Evolutionary conservation across 1,140 invertebrate genomes (phyloP), one percentile per base, ranked within the genome.

Genomic region (Zaprionus taronus): DNA sequence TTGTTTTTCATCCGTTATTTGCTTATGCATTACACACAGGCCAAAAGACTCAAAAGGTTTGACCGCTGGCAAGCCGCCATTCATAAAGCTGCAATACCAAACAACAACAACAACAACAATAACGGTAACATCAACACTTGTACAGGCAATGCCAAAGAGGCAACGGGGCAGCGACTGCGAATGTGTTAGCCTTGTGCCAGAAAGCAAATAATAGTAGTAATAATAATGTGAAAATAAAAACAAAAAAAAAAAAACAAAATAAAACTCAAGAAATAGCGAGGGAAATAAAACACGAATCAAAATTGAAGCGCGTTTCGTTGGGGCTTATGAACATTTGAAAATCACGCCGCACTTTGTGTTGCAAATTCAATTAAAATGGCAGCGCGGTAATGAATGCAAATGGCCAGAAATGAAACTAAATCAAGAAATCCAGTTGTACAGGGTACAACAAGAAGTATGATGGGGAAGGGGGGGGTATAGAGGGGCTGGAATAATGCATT

Each of bases 151-250:
- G 53, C n/a, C 24, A 56, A 31, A 31, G 53, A 56, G 24, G 31
- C 36, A 57, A 57, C n/a, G n/a, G 6, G 20, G 58, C 26, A 44
- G 31, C 58, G n/a, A 57, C 28, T 41, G 62, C 72, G 56, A 69
- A 84, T 77, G 79, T 73, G 51, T 41, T 77, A 90, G 85, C 85
- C 85, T 90, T 89, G 85, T 89, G 85, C 85, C 85, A 90, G 22
- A 77, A 77, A 77, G 49, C 44, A 49, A 77, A 72, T 66, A 85
- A 84, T 84, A 81, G 80, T 81, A 76, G 79, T 86, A 82, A 77
- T 83, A 83, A 81, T 90, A 89, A 85, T 90, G 64, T 64, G 60
- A 74, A 78, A 38, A 62, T 6, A 67, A 66, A 55, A 47, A 26
- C 22, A 65, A 66, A 51, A 68, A n/a, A n/a, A n/a, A n/a, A n/a